Evolutionary conservation across 2,888 invertebrate genomes (phyloP), one percentile per base, ranked within the genome.

Genomic region (Drosophila engyochracea): DNA sequence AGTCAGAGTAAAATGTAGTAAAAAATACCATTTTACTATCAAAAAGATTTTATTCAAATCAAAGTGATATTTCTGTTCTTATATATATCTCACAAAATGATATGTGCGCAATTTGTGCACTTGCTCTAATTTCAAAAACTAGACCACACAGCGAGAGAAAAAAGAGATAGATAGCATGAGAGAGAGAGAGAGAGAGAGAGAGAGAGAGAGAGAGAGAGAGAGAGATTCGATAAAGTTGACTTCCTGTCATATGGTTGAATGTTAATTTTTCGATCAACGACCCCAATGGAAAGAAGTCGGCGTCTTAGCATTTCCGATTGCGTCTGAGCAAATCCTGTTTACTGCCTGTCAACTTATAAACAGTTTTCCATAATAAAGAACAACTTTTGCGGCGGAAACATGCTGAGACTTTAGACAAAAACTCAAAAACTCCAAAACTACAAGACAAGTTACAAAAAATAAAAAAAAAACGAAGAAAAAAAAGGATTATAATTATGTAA

Each of bases 261-360:
- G 74, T 74, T 76, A 81, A 80, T 88, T 78, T 74, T 66, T 57
- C 65, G 60, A 73, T 69, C 59, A 67, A 67, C 65, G 76, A 77
- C 71, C 70, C 72, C 76, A 71, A 81, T 69, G 61, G 70, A 63
- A 39, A 61, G 60, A 57, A 44, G 51, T 72, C 62, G 62, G 41
- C 70, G 74, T 80, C 80, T 74, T 73, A 75, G 65, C 79, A 59
- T 75, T 88, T 85, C 89, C 89, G 90, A 88, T 80, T 70, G 81
- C 71, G 63, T 85, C 67, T 63, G 70, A 58, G 57, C 85, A 85
- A 90, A 85, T 85, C 85, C 85, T 90, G 90, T 85, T 85, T 90
- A 83, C 89, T 85, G 90, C 89, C 83, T 88, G 90, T 90, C 89
- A 79, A 90, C 90, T 90, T 85, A 85, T 75, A 76, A 85, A 90